Evolutionary conservation across 2,888 invertebrate genomes (phyloP).

Genomic region (Phragmatobia fuliginosa): DNA sequence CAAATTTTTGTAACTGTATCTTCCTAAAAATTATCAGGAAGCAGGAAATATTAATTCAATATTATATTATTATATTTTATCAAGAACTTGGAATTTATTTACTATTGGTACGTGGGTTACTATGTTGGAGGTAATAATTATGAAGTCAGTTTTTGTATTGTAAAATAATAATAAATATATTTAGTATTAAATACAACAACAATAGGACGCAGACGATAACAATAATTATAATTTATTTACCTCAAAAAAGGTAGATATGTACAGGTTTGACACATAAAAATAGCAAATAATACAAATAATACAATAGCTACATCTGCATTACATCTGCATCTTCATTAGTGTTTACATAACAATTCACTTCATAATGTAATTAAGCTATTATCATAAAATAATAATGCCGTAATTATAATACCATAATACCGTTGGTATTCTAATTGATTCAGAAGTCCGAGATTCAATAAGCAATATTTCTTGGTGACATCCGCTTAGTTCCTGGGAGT

Average conservation of each 20-base stretch:
- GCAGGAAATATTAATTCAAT: not conserved
- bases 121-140: not conserved
- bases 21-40: not conserved
- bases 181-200: not conserved
- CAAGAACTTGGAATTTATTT: too few relatives aligned
- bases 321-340: too few relatives aligned
- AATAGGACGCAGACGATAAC: not conserved
- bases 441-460: slow-evolving; percentile 6
- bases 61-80: not conserved
- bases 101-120: too few relatives aligned
- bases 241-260: too few relatives aligned
- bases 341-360: not conserved
- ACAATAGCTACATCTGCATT: too few relatives aligned
- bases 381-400: too few relatives aligned
- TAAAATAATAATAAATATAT: not conserved
- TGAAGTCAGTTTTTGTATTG: too few relatives aligned
- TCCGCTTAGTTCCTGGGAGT: not conserved
- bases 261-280: too few relatives aligned
- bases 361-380: not conserved
- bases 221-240: too few relatives aligned
- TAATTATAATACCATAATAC: too few relatives aligned
- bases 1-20: too few relatives aligned
- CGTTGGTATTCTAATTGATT: slow-evolving; percentile 4
- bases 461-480: not conserved
- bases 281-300: too few relatives aligned